Evolutionary conservation across 2,888 invertebrate species (phyloP).

Genomic region (Pollenia angustigena): DNA sequence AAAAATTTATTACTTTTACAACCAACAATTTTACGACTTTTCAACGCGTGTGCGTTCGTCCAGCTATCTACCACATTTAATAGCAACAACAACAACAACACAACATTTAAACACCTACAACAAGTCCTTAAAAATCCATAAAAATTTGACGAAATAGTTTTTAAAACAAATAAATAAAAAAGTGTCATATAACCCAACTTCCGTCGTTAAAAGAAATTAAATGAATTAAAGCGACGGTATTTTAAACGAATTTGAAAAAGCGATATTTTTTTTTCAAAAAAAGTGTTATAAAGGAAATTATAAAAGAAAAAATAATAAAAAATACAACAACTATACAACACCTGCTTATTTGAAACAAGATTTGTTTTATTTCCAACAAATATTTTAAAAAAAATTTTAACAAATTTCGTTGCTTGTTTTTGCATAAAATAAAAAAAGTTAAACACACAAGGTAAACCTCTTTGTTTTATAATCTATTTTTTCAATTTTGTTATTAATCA

Average conservation of each 20-base stretch:
- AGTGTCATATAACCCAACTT: conserved; percentile 58
- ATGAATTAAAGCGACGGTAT: conserved; percentile 52
- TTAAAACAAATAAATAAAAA: conserved; percentile 62
- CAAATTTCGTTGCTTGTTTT: conserved; percentile 66
- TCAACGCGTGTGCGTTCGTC: conserved; percentile 65
- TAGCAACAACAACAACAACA: conserved; percentile 36
- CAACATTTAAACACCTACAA: conserved; percentile 29
- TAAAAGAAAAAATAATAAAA: neutral
- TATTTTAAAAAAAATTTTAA: conserved; percentile 44
- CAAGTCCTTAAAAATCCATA: conserved; percentile 58
- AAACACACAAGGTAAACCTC: conserved; percentile 70
- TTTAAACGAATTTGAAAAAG: neutral
- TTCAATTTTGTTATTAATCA: conserved; percentile 30
- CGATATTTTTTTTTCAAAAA: neutral
- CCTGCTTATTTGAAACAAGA: conserved; percentile 34
- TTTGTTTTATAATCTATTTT: conserved; percentile 39
- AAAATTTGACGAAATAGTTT: conserved; percentile 41
- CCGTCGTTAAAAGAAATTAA: conserved; percentile 54
- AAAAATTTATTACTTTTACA: conserved; percentile 65
- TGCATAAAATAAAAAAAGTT: conserved; percentile 49
- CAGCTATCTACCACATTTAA: conserved; percentile 63
- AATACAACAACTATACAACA: conserved; percentile 16
- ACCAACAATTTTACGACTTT: conserved; percentile 62
- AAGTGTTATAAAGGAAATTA: conserved; percentile 33
- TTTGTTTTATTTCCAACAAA: conserved; percentile 37